Base-by-base conservation (phyloP, 35 echinoderm and acorn worm genomes). In the Hemicentrotus pulcherrimus region DNA sequence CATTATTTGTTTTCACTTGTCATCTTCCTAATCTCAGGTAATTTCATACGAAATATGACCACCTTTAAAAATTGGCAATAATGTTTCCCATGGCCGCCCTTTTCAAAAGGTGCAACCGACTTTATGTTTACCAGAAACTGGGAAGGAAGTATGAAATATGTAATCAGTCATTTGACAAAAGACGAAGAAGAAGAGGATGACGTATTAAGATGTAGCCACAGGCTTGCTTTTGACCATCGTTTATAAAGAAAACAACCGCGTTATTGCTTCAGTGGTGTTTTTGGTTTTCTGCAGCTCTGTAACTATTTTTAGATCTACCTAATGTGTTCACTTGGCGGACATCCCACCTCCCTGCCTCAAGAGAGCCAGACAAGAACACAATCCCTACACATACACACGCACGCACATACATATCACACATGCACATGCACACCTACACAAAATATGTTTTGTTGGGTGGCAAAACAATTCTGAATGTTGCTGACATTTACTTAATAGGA, bases 241-340 rank as follows among this genome's bases (percentile, higher is more conserved):
- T 78, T 78, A 28, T 78, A 78, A 78, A 78, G 19, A 28, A 78
- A 78, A 78, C 65, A 78, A 59, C 19, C 6, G 65, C 65, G 18
- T 78, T 78, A 78, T 78, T 78, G 65, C 65, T 78, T 78, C 65
- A 28, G 65, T n/a, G 65, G 28, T 78, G 65, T 78, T 78, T n/a
- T 78, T 78, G 28, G 65, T 78, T 78, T 78, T 78, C 65, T 78
- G 28, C 19, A 22, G 65, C 65, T 78, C 28, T 78, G 28, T n/a
- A 78, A 78, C 65, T 78, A 78, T 55, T 55, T 55, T 55, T 11
- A 15, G 50, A 55, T 10, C 4, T 7, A 78, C n/a, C 9, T 22
- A 28, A 7, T n/a, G 65, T 28, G 18, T n/a, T 78, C 65, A n/a
- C 22, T 55, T 55, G 11, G 50, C 50, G 50, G 50, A 55, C 50